Evolutionary conservation across 1,140 invertebrate genomes (phyloP).

Genomic region (Spodoptera frugiperda): DNA sequence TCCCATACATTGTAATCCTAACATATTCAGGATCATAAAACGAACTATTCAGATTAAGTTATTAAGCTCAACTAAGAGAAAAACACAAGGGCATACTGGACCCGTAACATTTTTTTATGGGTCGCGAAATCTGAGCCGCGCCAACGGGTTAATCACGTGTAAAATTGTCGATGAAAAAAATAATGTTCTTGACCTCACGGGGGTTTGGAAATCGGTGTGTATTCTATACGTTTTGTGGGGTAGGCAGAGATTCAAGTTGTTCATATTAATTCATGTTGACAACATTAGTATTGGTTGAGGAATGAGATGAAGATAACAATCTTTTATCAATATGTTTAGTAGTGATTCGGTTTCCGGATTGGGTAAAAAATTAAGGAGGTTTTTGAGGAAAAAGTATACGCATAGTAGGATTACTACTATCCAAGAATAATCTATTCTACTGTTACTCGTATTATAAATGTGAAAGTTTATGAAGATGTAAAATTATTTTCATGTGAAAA

Average conservation of each 20-base stretch:
- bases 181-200: constrained; percentile 37
- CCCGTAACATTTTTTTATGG: constrained; percentile 52
- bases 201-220: constrained; percentile 18
- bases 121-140: constrained; percentile 60
- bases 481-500: too few species aligned
- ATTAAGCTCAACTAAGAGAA: constrained; percentile 5
- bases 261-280: neutral
- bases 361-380: too few species aligned
- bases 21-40: neutral
- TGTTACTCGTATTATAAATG: too few species aligned
- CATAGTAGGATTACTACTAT: too few species aligned
- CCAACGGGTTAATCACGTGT: constrained; percentile 61
- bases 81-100: constrained; percentile 32
- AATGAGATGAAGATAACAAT: neutral
- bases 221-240: constrained; percentile 2
- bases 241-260: neutral
- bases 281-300: neutral
- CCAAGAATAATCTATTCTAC: too few species aligned
- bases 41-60: constrained; percentile 11
- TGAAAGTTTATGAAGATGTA: too few species aligned
- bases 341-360: too few species aligned
- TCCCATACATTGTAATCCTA: constrained; percentile 4
- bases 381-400: too few species aligned
- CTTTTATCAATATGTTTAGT: neutral
- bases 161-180: constrained; percentile 50